Percentiles rank a stretch among this genome's conserved stretches.
These are phyloP conservation scores for Tonatia bakeri DNA, from an alignment of 2,113 vertebrate species.

Conservation along the genomic window DNA sequence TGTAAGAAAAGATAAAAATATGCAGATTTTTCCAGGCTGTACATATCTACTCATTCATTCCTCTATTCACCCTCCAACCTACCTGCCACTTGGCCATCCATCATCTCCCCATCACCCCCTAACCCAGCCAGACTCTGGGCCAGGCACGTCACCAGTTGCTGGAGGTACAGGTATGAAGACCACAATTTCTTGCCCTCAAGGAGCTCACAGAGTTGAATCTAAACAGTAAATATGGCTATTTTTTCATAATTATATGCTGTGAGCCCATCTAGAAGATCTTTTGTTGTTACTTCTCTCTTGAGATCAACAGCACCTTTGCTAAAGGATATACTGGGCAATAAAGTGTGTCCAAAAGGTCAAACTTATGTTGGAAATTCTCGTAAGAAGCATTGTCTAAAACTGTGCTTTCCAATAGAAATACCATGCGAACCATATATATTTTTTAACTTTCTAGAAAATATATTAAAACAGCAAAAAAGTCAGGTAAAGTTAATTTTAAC, in stretches of 20 bases:
- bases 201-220: neutral
- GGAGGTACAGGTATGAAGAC: neutral
- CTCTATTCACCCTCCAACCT: neutral
- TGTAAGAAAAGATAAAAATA: neutral
- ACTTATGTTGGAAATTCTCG: neutral
- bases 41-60: no score
- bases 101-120: neutral
- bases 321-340: neutral
- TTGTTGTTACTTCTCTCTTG: neutral
- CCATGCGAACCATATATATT: neutral
- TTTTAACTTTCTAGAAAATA: conserved; percentile 5
- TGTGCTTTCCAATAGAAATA: neutral
- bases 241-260: neutral
- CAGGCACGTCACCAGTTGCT: neutral
- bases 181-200: neutral
- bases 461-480: neutral
- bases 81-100: no score
- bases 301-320: neutral
- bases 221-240: neutral
- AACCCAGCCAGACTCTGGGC: neutral
- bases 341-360: neutral
- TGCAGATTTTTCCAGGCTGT: neutral
- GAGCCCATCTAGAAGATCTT: neutral
- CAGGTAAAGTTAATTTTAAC: neutral
- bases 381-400: neutral